phyloP scores from a whole-genome alignment of 2,113 vertebrate genomes.

The Myxocyprinus asiaticus region DNA sequence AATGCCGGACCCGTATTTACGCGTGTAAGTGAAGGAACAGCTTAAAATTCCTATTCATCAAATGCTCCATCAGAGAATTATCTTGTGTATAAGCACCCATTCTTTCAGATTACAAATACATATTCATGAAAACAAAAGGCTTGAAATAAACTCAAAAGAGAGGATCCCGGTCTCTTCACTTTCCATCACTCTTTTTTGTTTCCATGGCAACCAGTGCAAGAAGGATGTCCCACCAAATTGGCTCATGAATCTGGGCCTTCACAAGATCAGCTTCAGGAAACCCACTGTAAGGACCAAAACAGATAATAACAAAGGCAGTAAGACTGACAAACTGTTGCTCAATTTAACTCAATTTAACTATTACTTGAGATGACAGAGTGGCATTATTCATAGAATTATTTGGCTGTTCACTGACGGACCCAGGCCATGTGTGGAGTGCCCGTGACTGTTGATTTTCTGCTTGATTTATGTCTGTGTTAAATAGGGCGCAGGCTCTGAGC shows the following conservation, averaged over 20 bases:
- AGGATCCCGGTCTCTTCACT: background rate
- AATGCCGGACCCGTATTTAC: too few species aligned
- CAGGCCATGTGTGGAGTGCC: conserved; percentile 1
- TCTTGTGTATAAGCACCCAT: too few species aligned
- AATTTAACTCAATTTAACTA: background rate
- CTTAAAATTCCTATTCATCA: too few species aligned
- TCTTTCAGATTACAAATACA: background rate
- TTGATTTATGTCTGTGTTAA: conserved; percentile 49
- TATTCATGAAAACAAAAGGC: background rate
- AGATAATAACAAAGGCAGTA: too few species aligned
- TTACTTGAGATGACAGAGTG: background rate
- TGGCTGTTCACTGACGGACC: background rate
- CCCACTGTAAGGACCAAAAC: background rate
- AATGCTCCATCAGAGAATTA: too few species aligned
- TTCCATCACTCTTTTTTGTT: background rate
- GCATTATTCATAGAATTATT: background rate
- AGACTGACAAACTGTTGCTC: background rate
- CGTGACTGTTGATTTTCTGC: conserved; percentile 37
- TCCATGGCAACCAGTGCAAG: conserved; percentile 32
- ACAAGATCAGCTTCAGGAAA: background rate
- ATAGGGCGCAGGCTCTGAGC: conserved; percentile 26
- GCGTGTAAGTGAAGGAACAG: too few species aligned
- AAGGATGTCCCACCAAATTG: background rate
- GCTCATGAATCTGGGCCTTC: background rate
- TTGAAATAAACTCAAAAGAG: background rate